Conservation (phyloP, 2,113 vertebrate genomes). For the Bubo bubo region DNA sequence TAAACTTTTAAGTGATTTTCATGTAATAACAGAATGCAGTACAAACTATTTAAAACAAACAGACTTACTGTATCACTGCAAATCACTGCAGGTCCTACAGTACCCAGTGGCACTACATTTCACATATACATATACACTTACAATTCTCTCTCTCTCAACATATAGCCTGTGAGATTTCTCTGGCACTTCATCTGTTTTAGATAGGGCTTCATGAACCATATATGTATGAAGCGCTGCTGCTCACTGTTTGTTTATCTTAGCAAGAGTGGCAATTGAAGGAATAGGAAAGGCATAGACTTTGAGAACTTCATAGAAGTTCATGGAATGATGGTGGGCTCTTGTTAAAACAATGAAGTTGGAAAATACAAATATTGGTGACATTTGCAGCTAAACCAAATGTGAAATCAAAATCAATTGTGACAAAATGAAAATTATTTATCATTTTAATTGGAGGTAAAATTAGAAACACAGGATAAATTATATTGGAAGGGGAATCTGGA, state of each 20-base stretch:
- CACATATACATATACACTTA: no score
- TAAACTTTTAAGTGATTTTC: not conserved
- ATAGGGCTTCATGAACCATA: not conserved
- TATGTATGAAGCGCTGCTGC: not conserved
- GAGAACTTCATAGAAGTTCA: not conserved
- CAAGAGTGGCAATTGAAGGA: not conserved
- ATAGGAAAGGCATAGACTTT: not conserved
- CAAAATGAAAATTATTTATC: not conserved
- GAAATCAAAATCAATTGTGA: not conserved
- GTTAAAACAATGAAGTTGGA: not conserved
- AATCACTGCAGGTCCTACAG: not conserved
- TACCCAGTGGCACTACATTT: not conserved
- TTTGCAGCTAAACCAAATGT: not conserved
- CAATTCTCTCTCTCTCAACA: not conserved
- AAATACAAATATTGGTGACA: not conserved
- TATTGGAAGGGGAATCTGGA: not conserved
- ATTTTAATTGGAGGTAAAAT: not conserved
- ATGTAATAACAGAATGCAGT: not conserved
- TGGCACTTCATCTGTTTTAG: not conserved
- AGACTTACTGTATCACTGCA: not conserved
- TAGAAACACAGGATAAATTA: not conserved
- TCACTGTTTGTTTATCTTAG: not conserved
- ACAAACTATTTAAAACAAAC: not conserved
- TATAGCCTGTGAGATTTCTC: not conserved
- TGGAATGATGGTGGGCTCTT: not conserved